Conservation (phyloP, 2,113 vertebrate genomes). For the Paradoxurus hermaphroditus region DNA sequence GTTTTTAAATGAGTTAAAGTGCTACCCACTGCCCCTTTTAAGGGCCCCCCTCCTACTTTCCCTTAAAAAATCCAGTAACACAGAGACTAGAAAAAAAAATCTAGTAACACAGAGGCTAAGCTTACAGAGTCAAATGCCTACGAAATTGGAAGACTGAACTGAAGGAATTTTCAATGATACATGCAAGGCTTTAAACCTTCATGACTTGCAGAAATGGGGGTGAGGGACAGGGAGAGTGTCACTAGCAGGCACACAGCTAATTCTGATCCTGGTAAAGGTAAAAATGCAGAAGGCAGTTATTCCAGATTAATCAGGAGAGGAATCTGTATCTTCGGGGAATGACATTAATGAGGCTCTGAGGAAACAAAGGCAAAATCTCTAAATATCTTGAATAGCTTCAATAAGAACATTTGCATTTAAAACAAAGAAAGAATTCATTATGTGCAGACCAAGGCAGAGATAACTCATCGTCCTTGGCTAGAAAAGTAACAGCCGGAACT, state of each 20-base stretch:
- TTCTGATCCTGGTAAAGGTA: neutral
- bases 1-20: neutral
- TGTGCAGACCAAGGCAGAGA: neutral
- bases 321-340: neutral
- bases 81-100: neutral
- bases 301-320: neutral
- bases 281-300: neutral
- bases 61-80: neutral
- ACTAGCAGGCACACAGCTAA: neutral
- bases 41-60: neutral
- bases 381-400: neutral
- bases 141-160: neutral
- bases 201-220: neutral
- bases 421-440: slow-evolving; percentile 35
- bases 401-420: neutral
- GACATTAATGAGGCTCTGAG: neutral
- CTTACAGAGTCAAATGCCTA: neutral
- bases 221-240: neutral
- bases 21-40: neutral
- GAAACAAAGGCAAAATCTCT: neutral
- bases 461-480: neutral
- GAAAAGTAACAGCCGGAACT: neutral
- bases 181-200: neutral
- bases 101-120: neutral
- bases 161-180: neutral